Percentiles rank a stretch among this genome's conserved stretches.
Conservation (phyloP, 2,888 invertebrate species). For the Cephus pygmeus region DNA sequence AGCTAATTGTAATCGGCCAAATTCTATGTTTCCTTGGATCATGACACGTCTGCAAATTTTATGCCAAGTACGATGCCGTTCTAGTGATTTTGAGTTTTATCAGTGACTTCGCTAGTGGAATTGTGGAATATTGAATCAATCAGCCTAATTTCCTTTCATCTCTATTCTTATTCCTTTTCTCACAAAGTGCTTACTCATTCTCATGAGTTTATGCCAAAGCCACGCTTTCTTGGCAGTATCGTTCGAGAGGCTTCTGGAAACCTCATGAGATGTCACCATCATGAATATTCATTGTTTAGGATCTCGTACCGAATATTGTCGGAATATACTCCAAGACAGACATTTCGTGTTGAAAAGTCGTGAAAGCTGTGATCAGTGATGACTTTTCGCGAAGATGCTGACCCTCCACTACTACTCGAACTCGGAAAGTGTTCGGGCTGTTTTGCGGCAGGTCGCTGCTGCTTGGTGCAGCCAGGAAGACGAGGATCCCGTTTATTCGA, state of each 20-base stretch:
- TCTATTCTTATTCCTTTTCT: not conserved
- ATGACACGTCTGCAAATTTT: not conserved
- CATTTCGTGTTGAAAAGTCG: not conserved
- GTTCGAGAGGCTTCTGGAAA: not conserved
- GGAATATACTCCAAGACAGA: not conserved
- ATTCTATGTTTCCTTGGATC: not conserved
- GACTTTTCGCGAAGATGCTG: slow-evolving; percentile 71
- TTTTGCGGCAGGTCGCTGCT: slow-evolving; percentile 64
- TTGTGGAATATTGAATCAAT: not conserved
- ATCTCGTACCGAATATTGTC: not conserved
- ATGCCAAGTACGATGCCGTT: not conserved
- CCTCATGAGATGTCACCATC: not conserved
- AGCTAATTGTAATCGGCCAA: not conserved
- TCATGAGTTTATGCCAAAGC: not conserved
- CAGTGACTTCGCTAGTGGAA: not conserved
- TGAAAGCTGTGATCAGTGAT: slow-evolving; percentile 24
- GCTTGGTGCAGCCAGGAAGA: slow-evolving; percentile 71
- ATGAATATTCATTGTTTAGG: not conserved
- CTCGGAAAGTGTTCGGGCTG: slow-evolving; percentile 64
- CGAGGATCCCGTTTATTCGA: slow-evolving; percentile 76
- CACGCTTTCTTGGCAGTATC: not conserved
- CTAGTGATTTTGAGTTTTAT: not conserved
- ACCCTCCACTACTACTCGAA: slow-evolving; percentile 87
- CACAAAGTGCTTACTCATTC: not conserved
- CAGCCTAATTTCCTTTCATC: not conserved